Evolutionary conservation across 2,797 vertebrate species (phyloP).

Genomic region (Geotrypetes seraphini): DNA sequence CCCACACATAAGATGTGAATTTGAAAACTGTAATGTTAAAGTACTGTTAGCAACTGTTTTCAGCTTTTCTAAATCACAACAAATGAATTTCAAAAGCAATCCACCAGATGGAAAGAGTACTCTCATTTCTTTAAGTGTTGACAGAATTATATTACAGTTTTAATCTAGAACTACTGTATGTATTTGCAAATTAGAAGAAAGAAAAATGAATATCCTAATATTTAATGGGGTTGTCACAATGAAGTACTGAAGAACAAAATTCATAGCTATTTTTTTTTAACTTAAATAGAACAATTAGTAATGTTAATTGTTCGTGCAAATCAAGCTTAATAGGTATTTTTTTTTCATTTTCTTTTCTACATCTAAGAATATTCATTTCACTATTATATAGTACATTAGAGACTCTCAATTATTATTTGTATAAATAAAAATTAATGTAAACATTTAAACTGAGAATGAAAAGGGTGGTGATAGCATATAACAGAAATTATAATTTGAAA

Average conservation of each 20-base stretch:
- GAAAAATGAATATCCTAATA: constrained; percentile 19
- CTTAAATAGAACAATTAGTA: not conserved
- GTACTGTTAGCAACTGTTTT: constrained; percentile 49
- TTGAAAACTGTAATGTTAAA: constrained; percentile 39
- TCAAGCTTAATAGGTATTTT: not conserved
- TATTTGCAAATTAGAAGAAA: constrained; percentile 15
- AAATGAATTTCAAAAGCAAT: constrained; percentile 42
- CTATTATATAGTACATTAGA: constrained; percentile 6
- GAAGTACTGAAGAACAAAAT: constrained; percentile 5
- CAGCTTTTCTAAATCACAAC: constrained; percentile 44
- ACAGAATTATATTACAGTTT: constrained; percentile 40
- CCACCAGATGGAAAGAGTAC: constrained; percentile 42
- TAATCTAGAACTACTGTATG: constrained; percentile 29
- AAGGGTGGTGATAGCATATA: constrained; percentile 3
- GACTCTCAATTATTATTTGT: not conserved
- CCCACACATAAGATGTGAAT: constrained; percentile 25
- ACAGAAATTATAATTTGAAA: too few relatives aligned
- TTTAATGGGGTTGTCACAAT: constrained; percentile 29
- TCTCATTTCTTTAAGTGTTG: constrained; percentile 46
- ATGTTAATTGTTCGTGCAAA: not conserved
- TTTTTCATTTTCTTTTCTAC: constrained; percentile 7
- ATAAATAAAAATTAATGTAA: too few relatives aligned
- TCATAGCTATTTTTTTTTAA: not conserved
- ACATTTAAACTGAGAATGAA: constrained; percentile 14
- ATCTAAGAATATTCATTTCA: not conserved